A percentile compares a stretch with the other conserved stretches of the same genome.
phyloP scores from a whole-genome alignment of 2,113 vertebrate genomes.

The Delphinapterus leucas region DNA sequence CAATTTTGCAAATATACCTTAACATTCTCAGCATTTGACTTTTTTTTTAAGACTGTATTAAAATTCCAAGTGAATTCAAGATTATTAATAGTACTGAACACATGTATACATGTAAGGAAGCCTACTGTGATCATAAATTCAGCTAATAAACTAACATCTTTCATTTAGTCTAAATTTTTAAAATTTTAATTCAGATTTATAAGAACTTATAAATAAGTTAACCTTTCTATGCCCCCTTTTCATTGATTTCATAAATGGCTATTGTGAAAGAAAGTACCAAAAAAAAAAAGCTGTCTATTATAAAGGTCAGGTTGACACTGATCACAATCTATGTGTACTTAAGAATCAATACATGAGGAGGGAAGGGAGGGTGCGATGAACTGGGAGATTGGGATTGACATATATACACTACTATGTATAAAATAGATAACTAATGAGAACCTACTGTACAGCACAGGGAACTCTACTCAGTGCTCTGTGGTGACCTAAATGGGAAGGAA shows the following conservation, averaged over 20 bases:
- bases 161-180: not conserved
- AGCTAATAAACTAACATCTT: not conserved
- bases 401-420: too few species aligned
- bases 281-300: not conserved
- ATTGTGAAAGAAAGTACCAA: not conserved
- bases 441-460: too few species aligned
- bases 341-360: not conserved
- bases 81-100: not conserved
- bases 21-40: not conserved
- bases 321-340: not conserved
- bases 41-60: not conserved
- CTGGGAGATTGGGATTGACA: too few species aligned
- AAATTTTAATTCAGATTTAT: not conserved
- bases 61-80: not conserved
- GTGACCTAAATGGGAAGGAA: too few species aligned
- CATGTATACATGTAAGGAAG: not conserved
- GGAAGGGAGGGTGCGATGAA: too few species aligned
- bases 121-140: not conserved
- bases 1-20: not conserved
- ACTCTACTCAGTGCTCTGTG: too few species aligned
- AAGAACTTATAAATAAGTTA: not conserved
- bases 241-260: not conserved
- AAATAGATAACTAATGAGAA: too few species aligned
- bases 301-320: conserved; percentile 20
- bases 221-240: not conserved